A percentile compares a stretch with the other conserved stretches of the same genome.
Conservation (phyloP, 2,888 invertebrate genomes). For the Mystacides longicornis region DNA sequence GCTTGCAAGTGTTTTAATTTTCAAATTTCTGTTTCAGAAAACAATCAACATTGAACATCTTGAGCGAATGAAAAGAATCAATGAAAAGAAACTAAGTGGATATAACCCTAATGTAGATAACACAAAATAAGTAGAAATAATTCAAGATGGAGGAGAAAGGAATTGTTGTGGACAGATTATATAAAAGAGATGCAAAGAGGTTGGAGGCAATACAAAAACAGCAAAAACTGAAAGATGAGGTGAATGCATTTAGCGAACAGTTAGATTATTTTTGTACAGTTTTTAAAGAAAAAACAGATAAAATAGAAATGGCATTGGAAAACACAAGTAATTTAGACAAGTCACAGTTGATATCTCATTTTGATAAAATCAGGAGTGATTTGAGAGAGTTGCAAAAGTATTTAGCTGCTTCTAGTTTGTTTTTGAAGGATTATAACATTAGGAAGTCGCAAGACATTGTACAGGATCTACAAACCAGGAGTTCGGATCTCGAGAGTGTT, state of each 20-base stretch:
- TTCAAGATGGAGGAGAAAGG: slow-evolving; percentile 43
- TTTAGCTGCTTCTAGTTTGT: slow-evolving; percentile 71
- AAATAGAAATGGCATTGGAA: slow-evolving; percentile 55
- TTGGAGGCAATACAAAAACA: slow-evolving; percentile 58
- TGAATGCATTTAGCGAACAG: slow-evolving; percentile 57
- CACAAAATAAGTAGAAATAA: background rate
- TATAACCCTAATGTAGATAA: background rate
- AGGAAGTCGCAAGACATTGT: slow-evolving; percentile 68
- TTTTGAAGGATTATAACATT: slow-evolving; percentile 74
- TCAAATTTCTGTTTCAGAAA: background rate
- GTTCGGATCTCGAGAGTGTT: slow-evolving; percentile 62
- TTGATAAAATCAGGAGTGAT: slow-evolving; percentile 63
- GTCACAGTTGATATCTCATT: slow-evolving; percentile 49
- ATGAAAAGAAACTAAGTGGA: background rate
- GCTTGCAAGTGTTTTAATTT: too few species aligned
- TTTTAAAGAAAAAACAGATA: slow-evolving; percentile 59
- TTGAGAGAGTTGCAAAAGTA: slow-evolving; percentile 70
- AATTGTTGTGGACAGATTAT: slow-evolving; percentile 42
- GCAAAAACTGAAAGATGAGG: slow-evolving; percentile 54
- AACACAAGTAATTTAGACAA: slow-evolving; percentile 46
- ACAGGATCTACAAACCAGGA: slow-evolving; percentile 62
- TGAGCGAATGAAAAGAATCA: background rate
- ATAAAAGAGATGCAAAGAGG: slow-evolving; percentile 56
- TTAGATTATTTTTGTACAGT: slow-evolving; percentile 63
- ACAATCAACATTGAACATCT: background rate